Evolutionary conservation across 2,113 vertebrate genomes (phyloP).

Genomic region (Mystacornis crossleyi): DNA sequence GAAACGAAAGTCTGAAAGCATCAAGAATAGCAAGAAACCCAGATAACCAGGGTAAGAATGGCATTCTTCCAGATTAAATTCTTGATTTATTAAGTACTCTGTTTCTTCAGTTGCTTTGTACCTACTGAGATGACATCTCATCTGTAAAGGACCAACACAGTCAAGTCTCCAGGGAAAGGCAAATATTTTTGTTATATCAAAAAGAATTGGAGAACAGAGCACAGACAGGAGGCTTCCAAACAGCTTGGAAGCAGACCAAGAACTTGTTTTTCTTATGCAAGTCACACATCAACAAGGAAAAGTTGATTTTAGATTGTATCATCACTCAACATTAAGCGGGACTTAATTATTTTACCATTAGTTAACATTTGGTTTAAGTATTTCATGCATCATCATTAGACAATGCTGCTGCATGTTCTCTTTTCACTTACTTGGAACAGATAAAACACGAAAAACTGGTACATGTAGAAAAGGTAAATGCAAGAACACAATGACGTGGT

Average conservation of each 20-base stretch:
- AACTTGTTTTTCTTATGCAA: constrained; percentile 33
- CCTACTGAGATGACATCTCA: constrained; percentile 13
- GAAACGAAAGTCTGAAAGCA: not conserved
- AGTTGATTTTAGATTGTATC: not conserved
- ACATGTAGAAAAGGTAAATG: not conserved
- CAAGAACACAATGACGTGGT: not conserved
- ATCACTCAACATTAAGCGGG: not conserved
- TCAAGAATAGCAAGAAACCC: constrained; percentile 55
- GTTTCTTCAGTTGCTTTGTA: constrained; percentile 1
- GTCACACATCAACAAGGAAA: not conserved
- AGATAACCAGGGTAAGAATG: not conserved
- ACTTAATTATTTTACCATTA: constrained; percentile 37
- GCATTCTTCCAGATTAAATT: constrained; percentile 30
- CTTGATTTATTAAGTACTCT: not conserved
- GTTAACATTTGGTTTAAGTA: constrained; percentile 23
- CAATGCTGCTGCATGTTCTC: not conserved
- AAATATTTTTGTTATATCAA: not conserved
- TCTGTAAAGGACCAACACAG: not conserved
- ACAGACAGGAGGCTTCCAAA: constrained; percentile 9
- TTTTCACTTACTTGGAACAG: constrained; percentile 21
- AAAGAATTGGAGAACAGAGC: constrained; percentile 37
- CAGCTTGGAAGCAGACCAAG: constrained; percentile 20
- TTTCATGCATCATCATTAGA: not conserved
- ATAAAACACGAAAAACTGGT: not conserved
- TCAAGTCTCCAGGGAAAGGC: constrained; percentile 1